A percentile compares a stretch with the other conserved stretches of the same genome.
Evolutionary conservation across 2,888 invertebrate species (phyloP).

Genomic region (Drosophila peninsularis): DNA sequence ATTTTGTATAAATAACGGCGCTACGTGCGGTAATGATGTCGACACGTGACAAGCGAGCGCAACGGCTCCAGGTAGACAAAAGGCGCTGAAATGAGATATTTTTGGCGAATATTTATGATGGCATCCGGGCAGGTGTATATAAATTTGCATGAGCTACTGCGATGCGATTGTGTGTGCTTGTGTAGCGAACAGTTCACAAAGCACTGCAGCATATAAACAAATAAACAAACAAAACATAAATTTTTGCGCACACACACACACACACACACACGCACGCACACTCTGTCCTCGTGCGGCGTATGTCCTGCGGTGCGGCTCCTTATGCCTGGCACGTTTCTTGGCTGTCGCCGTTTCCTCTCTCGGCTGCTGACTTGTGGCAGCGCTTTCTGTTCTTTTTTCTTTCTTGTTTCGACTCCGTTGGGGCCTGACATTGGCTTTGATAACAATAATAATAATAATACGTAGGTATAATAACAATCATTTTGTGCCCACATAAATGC

Average conservation of each 20-base stretch:
- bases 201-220: slow-evolving; percentile 72
- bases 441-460: slow-evolving; percentile 74
- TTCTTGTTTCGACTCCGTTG: slow-evolving; percentile 25
- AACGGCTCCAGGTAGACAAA: slow-evolving; percentile 61
- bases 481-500: slow-evolving; percentile 69
- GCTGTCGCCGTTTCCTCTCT: slow-evolving; percentile 46
- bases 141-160: slow-evolving; percentile 75
- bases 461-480: slow-evolving; percentile 72
- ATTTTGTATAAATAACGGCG: slow-evolving; percentile 81
- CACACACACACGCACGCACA: not conserved
- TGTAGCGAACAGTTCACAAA: slow-evolving; percentile 48
- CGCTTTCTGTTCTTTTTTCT: slow-evolving; percentile 14
- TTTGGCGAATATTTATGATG: slow-evolving; percentile 75
- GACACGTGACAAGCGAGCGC: slow-evolving; percentile 83
- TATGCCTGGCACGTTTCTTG: slow-evolving; percentile 62
- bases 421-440: slow-evolving; percentile 70
- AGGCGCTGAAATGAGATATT: slow-evolving; percentile 78
- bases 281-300: not conserved
- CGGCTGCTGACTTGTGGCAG: slow-evolving; percentile 16
- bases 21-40: slow-evolving; percentile 84
- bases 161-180: slow-evolving; percentile 25
- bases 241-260: slow-evolving; percentile 50
- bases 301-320: slow-evolving; percentile 25
- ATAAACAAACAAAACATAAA: slow-evolving; percentile 78
- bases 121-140: slow-evolving; percentile 70